These are phyloP conservation scores for Gambelia wislizenii DNA, from an alignment of 2,797 vertebrate genomes.

Conservation along the genomic window DNA sequence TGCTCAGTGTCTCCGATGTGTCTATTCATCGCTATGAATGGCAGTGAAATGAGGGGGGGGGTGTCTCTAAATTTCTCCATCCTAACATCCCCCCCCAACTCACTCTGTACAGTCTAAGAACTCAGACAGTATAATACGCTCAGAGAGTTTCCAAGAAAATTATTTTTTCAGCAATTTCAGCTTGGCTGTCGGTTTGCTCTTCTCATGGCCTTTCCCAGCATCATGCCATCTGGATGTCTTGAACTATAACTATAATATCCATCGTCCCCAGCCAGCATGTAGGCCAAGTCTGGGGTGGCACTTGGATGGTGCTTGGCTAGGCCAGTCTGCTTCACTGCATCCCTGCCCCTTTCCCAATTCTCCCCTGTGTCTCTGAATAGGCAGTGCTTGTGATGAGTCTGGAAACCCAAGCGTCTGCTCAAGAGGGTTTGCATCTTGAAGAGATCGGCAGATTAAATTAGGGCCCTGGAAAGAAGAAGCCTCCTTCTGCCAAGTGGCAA, in stretches of 20 bases:
- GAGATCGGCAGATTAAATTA: neutral
- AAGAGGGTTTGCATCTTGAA: neutral
- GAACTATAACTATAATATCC: too few species aligned
- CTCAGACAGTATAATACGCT: too few species aligned
- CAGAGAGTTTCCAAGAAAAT: constrained; percentile 48
- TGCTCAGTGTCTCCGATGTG: neutral
- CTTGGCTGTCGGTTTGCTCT: neutral
- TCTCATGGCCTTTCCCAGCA: neutral
- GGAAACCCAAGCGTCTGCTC: neutral
- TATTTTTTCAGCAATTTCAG: constrained; percentile 54
- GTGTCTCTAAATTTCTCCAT: too few species aligned
- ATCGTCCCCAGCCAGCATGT: too few species aligned
- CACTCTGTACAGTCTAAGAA: too few species aligned
- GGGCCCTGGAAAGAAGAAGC: neutral
- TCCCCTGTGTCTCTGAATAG: rapidly evolving
- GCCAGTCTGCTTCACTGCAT: neutral
- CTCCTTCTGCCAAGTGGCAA: constrained; percentile 15
- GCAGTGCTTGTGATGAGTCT: neutral
- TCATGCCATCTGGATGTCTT: too few species aligned
- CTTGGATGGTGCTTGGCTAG: too few species aligned
- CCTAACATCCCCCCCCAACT: too few species aligned
- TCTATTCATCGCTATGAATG: too few species aligned
- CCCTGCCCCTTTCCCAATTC: neutral
- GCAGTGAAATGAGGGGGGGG: too few species aligned
- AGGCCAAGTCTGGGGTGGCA: too few species aligned